These are phyloP conservation scores for Atta cephalotes DNA, from an alignment of 1,140 invertebrate genomes.

Conservation along the genomic window DNA sequence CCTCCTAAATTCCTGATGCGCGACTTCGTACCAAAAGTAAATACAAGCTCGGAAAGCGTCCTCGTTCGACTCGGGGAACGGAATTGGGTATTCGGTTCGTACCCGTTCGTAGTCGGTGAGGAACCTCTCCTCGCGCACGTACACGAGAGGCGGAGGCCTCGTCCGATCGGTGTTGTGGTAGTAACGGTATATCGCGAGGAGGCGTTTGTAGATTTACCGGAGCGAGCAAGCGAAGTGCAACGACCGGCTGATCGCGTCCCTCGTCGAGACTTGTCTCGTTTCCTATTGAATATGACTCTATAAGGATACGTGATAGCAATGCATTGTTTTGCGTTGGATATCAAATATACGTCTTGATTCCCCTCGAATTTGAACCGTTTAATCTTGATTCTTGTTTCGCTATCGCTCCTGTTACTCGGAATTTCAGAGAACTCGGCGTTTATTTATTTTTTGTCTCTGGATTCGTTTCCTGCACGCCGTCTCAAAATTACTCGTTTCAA, in stretches of 20 bases:
- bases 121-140: neutral
- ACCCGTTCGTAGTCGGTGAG: neutral
- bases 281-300: neutral
- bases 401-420: neutral
- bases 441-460: slow-evolving; percentile 7
- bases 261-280: neutral
- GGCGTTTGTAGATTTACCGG: slow-evolving; percentile 48
- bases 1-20: neutral
- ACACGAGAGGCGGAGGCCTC: slow-evolving; percentile 25
- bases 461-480: neutral
- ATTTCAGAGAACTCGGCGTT: neutral
- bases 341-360: neutral
- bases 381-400: neutral
- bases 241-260: slow-evolving; percentile 51
- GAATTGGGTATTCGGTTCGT: slow-evolving; percentile 26
- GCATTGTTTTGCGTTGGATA: neutral
- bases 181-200: slow-evolving; percentile 50
- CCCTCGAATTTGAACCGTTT: neutral
- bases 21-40: neutral
- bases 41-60: slow-evolving; percentile 8
- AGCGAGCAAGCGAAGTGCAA: slow-evolving; percentile 58
- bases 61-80: neutral
- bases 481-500: neutral
- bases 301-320: neutral
- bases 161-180: slow-evolving; percentile 23